These are phyloP conservation scores for Intellagama lesueurii DNA, from an alignment of 2,797 vertebrate species.

Conservation along the genomic window DNA sequence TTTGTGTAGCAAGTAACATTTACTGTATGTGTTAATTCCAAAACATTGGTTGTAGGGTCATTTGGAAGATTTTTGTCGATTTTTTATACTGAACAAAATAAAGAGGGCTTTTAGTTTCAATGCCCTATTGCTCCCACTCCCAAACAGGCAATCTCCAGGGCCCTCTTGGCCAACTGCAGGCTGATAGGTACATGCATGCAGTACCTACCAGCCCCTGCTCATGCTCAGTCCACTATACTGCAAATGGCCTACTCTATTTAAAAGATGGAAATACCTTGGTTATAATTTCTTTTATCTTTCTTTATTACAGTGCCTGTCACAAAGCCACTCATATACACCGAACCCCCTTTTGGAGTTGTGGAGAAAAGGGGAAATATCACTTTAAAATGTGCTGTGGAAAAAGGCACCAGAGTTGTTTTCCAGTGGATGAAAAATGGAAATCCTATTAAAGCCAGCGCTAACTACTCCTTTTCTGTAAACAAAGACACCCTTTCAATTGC, in stretches of 20 bases:
- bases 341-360: slow-evolving; percentile 83
- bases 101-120: background rate
- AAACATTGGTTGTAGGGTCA: too few species aligned
- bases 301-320: slow-evolving; percentile 86
- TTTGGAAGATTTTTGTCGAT: too few species aligned
- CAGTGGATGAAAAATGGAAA: slow-evolving; percentile 88
- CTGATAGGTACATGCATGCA: background rate
- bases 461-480: slow-evolving; percentile 82
- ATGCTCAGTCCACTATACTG: background rate
- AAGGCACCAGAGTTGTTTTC: slow-evolving; percentile 86
- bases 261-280: background rate
- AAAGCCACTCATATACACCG: slow-evolving; percentile 80
- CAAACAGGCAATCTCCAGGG: background rate
- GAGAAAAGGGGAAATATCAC: slow-evolving; percentile 91
- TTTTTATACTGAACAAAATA: too few species aligned
- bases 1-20: too few species aligned
- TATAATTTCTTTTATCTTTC: slow-evolving; percentile 37
- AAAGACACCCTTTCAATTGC: slow-evolving; percentile 84
- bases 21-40: too few species aligned
- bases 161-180: background rate
- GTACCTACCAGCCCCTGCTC: background rate
- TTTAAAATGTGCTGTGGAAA: slow-evolving; percentile 83
- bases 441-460: slow-evolving; percentile 69
- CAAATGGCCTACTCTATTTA: background rate
- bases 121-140: background rate